Evolutionary conservation across 2,888 invertebrate genomes (phyloP), one percentile per base, ranked within the genome.

Genomic region (Euplexia lucipara): DNA sequence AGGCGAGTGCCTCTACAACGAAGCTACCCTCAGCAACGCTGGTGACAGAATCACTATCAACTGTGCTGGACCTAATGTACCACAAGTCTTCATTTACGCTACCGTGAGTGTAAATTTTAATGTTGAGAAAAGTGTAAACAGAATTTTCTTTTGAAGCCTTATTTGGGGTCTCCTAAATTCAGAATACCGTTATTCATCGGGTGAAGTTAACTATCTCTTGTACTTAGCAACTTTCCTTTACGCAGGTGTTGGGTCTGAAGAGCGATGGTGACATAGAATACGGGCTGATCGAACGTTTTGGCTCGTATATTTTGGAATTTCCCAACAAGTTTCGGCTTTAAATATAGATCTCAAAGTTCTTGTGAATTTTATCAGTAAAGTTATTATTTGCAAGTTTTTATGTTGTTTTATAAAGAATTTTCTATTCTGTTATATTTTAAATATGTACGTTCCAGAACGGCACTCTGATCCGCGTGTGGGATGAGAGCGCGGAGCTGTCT

Each of bases 31-130:
- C 85, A 98, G 98, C 88, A 89, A 90, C 10, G 96, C 96, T 62
- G 96, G 96, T 22, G 96, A 96, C 16, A 96, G 97, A 86, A 97
- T 98, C 79, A 96, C 97, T 10, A 93, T 99, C 70, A 97, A 96
- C 68, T 99, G 99, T 82, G 96, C 96, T 48, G 99, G 99, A 0
- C 99, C 99, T 0, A 97, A 96, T 59, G 96, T 99, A 30, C 99
- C 99, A 0, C 97, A 97, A 89, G 95, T 96, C 49, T 94, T 95
- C 42, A 92, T 98, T 61, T 97, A 96, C 84, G 89, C 93, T 63
- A 95, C 93, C 80, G 96, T 97, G 83, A 91, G 95, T 86, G 3
- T 30, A 9, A 9, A 16, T 47, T 64, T 10, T 34, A 7, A 8
- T 41, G 3, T 14, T 35, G 3, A 10, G 4, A 8, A 12, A 39